Conservation (phyloP, 2,113 vertebrate species). For the Polypterus senegalus region DNA sequence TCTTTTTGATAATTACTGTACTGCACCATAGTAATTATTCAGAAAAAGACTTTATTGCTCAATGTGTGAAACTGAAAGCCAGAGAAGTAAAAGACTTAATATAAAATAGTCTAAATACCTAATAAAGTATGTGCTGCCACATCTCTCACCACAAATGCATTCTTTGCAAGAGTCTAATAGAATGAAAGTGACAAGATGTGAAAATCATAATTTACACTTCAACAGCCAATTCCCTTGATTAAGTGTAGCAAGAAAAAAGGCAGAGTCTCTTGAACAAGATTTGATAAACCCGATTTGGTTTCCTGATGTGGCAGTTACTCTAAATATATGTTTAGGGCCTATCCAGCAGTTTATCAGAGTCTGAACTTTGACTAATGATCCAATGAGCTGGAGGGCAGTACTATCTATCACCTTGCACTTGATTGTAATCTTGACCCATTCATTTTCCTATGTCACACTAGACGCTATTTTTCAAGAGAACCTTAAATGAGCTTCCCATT, state of each 20-base stretch:
- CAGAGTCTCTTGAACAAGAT: no score
- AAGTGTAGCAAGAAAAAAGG: background rate
- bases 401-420: conserved; percentile 46
- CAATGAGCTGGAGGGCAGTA: conserved; percentile 35
- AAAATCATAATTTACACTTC: background rate
- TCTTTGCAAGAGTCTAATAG: conserved; percentile 7
- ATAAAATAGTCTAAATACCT: no score
- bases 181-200: conserved; percentile 3
- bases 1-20: no score
- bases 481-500: conserved; percentile 31
- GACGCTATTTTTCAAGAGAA: conserved; percentile 33
- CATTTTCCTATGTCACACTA: conserved; percentile 38
- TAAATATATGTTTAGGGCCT: conserved; percentile 27
- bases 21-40: no score
- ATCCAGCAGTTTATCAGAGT: conserved; percentile 29
- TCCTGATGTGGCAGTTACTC: conserved; percentile 18
- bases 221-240: conserved; percentile 3
- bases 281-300: no score
- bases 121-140: no score
- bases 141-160: no score
- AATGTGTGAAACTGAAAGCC: no score
- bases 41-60: no score
- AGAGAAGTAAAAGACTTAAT: no score
- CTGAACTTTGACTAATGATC: conserved; percentile 39
- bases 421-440: conserved; percentile 46